These are phyloP conservation scores for Mormyrus lacerda DNA, from an alignment of 2,113 vertebrate genomes.

Conservation along the genomic window DNA sequence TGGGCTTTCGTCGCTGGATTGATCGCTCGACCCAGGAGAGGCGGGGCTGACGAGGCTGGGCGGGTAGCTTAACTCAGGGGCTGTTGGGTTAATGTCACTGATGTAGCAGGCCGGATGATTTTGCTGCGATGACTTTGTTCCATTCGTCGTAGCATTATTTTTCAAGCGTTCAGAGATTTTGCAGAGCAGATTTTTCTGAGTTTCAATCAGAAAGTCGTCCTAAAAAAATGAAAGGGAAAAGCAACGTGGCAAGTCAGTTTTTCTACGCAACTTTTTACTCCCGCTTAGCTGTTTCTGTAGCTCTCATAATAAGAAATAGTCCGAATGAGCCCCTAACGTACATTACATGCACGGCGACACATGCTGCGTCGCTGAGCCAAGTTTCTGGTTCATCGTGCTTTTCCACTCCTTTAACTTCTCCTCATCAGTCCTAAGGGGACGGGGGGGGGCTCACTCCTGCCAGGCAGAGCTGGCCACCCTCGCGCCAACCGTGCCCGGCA, in stretches of 20 bases:
- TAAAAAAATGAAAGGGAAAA: conserved; percentile 31
- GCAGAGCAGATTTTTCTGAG: conserved; percentile 41
- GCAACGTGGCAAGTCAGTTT: conserved; percentile 19
- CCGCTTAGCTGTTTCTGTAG: neutral
- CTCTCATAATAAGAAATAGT: neutral
- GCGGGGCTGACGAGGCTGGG: neutral
- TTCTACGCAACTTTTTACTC: neutral
- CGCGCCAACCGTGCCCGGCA: conserved; percentile 30
- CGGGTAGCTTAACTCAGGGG: neutral
- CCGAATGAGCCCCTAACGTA: neutral
- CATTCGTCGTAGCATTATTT: conserved; percentile 33
- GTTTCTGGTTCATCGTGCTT: conserved; percentile 18
- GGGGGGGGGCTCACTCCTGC: conserved; percentile 18
- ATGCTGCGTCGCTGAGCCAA: neutral
- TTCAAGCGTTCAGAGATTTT: conserved; percentile 51
- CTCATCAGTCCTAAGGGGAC: conserved; percentile 39
- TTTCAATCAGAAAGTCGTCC: conserved; percentile 58
- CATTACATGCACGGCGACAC: neutral
- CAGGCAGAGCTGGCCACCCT: conserved; percentile 25
- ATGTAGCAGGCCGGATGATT: neutral
- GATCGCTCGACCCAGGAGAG: neutral
- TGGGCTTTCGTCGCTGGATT: neutral
- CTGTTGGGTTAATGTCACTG: neutral
- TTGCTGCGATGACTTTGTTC: neutral
- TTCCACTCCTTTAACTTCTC: conserved; percentile 48